Conservation (phyloP, 2,888 invertebrate species). For the Microplitis manilae region DNA sequence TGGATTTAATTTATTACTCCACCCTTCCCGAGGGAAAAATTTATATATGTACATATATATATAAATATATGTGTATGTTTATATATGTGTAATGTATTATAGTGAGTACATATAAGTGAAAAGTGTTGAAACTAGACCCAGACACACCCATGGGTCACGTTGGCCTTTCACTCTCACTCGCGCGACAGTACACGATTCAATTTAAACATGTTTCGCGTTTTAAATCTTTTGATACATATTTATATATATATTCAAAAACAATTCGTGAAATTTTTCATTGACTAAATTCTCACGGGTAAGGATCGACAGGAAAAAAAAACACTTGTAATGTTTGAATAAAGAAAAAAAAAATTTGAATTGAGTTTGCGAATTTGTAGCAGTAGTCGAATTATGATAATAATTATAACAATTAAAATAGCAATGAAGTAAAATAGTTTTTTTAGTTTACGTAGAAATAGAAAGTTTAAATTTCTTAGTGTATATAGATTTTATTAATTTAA, state of each 20-base stretch:
- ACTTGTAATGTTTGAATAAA: no score
- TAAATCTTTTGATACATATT: not conserved
- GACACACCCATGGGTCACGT: constrained; percentile 52
- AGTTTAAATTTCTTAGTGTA: not conserved
- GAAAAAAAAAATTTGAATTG: no score
- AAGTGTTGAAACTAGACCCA: constrained; percentile 49
- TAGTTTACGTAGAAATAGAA: not conserved
- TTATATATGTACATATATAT: not conserved
- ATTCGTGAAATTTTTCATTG: no score
- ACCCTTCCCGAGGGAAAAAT: constrained; percentile 31
- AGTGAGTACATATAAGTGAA: constrained; percentile 40
- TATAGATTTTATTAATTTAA: not conserved
- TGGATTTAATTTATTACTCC: constrained; percentile 11
- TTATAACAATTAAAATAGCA: not conserved
- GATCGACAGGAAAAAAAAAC: no score
- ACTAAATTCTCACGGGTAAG: no score
- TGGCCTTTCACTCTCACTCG: constrained; percentile 57
- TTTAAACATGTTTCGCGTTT: constrained; percentile 11
- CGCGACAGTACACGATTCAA: not conserved
- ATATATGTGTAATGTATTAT: not conserved
- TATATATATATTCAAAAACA: not conserved
- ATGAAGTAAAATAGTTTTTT: not conserved
- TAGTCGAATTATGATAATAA: no score
- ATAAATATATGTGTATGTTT: not conserved
- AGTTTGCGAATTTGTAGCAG: no score